Conservation (phyloP, 2,113 vertebrate species). For the Platichthys stellatus region DNA sequence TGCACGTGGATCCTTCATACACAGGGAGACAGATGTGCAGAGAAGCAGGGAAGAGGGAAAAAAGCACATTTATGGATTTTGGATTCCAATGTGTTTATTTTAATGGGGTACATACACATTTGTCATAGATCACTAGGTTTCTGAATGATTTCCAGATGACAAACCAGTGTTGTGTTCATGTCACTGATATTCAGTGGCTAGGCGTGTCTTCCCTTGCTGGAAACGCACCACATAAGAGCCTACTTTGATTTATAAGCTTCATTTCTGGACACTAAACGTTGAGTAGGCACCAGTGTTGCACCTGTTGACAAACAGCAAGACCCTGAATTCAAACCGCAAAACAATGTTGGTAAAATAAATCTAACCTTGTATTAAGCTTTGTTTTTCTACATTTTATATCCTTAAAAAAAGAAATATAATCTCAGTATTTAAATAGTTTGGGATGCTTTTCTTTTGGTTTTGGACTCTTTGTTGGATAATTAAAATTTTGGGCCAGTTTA, state of each 20-base stretch:
- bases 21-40: conserved; percentile 68
- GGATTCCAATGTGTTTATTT: conserved; percentile 72
- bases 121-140: conserved; percentile 85
- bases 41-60: conserved; percentile 24
- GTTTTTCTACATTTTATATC: too few relatives aligned
- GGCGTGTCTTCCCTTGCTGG: conserved; percentile 85
- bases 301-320: neutral
- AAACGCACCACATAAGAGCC: conserved; percentile 50
- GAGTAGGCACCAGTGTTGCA: neutral
- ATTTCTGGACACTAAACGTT: neutral
- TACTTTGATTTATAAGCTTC: neutral
- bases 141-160: conserved; percentile 91
- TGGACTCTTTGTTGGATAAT: too few relatives aligned
- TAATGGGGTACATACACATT: conserved; percentile 78
- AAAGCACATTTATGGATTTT: conserved; percentile 63
- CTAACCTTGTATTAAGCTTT: too few relatives aligned
- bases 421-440: too few relatives aligned
- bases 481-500: neutral
- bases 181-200: conserved; percentile 84
- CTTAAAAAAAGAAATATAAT: too few relatives aligned
- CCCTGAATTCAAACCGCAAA: neutral
- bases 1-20: conserved; percentile 34
- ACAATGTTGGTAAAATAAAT: too few relatives aligned
- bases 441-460: too few relatives aligned
- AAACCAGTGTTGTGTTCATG: conserved; percentile 85